Base-by-base conservation (phyloP, 2,113 vertebrate species). In the Solenodon paradoxus region DNA sequence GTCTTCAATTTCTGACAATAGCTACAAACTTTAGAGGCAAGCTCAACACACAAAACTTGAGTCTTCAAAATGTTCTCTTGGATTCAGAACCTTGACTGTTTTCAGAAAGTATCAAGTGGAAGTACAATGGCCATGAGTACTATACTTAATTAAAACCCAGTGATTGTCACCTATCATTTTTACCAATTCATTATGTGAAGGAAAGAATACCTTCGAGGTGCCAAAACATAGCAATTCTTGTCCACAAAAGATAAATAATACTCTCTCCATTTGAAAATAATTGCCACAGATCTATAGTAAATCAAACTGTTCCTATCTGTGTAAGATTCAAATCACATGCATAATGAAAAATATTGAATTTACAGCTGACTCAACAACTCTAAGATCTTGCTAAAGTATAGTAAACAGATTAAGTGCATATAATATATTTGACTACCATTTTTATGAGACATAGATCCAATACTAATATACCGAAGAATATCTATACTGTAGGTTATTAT, bases 231-330 rank as follows among this genome's bases (percentile, higher is more conserved):
- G 28, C 8, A 61, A 28, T 47, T 55, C 42, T n/a, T n/a, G n/a
- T n/a, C n/a, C n/a, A n/a, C n/a, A 59, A 92, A 63, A 32, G 22
- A 49, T 26, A 88, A 88, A 84, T n/a, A 38, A 24, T 45, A 55
- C 57, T 90, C 9, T 16, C 24, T 11, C 13, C 15, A 71, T 53
- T 75, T 84, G n/a, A 95, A 91, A 91, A 69, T 74, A 78, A 75
- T 47, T 32, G 81, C 11, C 38, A 55, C 13, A 32, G 69, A 61
- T 35, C 45, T 92, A 26, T 7, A 20, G 8, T 83, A 79, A 94
- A 66, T 5, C 30, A 57, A 71, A n/a, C 2, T 64, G 1, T 22
- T 69, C 42, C 42, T 74, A 40, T 66, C 81, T 66, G 22, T 64
- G 79, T 84, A 92, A 95, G 47, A 35, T 40, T 49, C 64, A 91